Evolutionary conservation across 2,888 invertebrate genomes (phyloP), one percentile per base, ranked within the genome.

Genomic region (Alcis repandata): DNA sequence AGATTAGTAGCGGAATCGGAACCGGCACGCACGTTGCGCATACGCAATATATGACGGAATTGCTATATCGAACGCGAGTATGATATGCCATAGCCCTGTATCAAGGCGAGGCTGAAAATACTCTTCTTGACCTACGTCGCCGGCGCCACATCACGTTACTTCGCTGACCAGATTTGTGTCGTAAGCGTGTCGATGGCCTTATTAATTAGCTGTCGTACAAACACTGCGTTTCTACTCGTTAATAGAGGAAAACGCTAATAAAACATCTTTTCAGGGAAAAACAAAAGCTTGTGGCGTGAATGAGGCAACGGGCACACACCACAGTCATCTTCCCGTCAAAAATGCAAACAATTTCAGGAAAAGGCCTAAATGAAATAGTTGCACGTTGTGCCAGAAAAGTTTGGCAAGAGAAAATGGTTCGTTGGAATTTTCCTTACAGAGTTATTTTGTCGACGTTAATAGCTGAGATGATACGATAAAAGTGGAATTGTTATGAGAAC

Each of bases 81-180:
- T 89, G 86, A 89, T 88, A 87, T 89, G 88, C 86, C 86, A 86
- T 87, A 90, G 92, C 90, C 91, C 91, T 90, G 90, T 89, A 90
- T 88, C 91, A 92, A 92, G 92, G 92, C 88, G 91, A 92, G 82
- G 81, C 88, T 87, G 77, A 86, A 93, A 92, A 93, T 92, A 92
- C 81, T 78, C 89, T 80, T 84, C 87, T 87, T 92, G 91, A 92
- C 92, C 92, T 91, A 91, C 91, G 90, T 76, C 79, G 85, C 71
- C 79, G 84, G 81, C 84, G 84, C 82, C 82, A 79, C 79, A 72
- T 78, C 78, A 51, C 77, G 85, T 85, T 89, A 88, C 89, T 87
- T 88, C 71, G 79, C 83, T 82, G 79, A 82, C 79, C 78, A 70
- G 77, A 75, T 80, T 76, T 76, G 77, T 80, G 79, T 79, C 79